Base-by-base conservation (phyloP, 92 coral and sea anemone species). In the Paramuricea clavata region DNA sequence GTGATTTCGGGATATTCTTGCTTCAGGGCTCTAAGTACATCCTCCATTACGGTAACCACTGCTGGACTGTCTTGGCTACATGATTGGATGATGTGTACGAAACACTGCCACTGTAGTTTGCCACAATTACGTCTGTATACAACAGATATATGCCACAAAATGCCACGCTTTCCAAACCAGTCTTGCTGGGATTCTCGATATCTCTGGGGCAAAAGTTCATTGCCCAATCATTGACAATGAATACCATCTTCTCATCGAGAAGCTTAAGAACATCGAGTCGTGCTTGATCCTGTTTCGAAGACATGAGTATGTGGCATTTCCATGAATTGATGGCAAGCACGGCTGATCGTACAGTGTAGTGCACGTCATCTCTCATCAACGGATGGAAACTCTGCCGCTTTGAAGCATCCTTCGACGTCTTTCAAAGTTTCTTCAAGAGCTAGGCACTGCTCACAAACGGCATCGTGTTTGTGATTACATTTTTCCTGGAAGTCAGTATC, bases 161-260 rank as follows among this genome's bases (percentile, higher is more conserved):
- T 70, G 1, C 93, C 93, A 12, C 88, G 50, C 35, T 86, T 90
- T 10, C 88, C 90, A n/a, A 90, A 90, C 86, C 88, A 90, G 26
- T 91, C 94, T 71, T 56, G 73, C 59, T 92, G 93, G 68, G 91
- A 89, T 56, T 92, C 91, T 76, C 93, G 81, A 64, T 49, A 89
- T 72, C 85, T 92, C 49, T 86, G 36, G 72, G 91, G 93, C 81
- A 92, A 72, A 65, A 81, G 70, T 84, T 84, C 88, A 84, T 73
- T 33, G 88, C 88, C 88, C 88, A 84, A 57, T 87, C 93, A 70
- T 89, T 86, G 43, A 85, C 83, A 21, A 90, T 88, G 19, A 87
- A 87, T 7, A 80, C 87, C 17, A 90, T 39, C 23, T 19, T 52
- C n/a, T 86, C 78, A 69, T 85, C 87, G 2, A 89, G 86, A 25